Evolutionary conservation across 1,140 invertebrate genomes (phyloP), one percentile per base, ranked within the genome.

Genomic region (Drosophila biarmipes): DNA sequence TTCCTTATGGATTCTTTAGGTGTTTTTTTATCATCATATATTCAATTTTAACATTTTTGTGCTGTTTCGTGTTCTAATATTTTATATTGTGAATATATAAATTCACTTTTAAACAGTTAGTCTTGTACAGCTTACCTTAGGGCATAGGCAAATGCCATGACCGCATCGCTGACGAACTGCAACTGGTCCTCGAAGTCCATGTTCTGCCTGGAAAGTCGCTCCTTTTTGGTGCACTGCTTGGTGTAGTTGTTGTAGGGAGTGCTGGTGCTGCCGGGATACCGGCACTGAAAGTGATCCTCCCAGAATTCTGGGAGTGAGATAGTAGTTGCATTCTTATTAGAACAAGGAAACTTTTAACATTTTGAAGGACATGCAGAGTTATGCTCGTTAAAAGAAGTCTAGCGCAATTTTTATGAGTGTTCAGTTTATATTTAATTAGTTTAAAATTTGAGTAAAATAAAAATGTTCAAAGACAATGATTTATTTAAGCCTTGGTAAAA

Each of bases 111-210:
- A 24, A 8, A n/a, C n/a, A 7, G 21, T 2, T 21, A 37, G 14
- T 6, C 14, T 29, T 4, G 12, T 6, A 17, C 8, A 3, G 29
- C 40, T 93, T 93, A 97, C 96, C 95, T 94, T 74, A 98, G 95
- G 49, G 97, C 97, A 81, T 97, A 95, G 24, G 96, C 97, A 91
- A 98, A 98, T 3, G 97, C 96, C 95, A 98, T 95, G 0, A 98
- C 97, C 21, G 97, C 97, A 92, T 98, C 97, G 27, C 96, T 97
- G 24, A 98, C 97, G 91, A 98, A 98, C 92, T 98, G 97, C 40
- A 98, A 92, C 86, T 98, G 97, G 78, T 96, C 95, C 92, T 98
- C 97, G 76, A 97, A 97, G 58, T 95, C 95, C 0, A 95, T 98
- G 78, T 96, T 96, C 45, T 96, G 93, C 21, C 93, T 93, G 0